These are phyloP conservation scores for Drosophila pseudoobscura DNA, from an alignment of 1,140 invertebrate genomes.

Conservation along the genomic window DNA sequence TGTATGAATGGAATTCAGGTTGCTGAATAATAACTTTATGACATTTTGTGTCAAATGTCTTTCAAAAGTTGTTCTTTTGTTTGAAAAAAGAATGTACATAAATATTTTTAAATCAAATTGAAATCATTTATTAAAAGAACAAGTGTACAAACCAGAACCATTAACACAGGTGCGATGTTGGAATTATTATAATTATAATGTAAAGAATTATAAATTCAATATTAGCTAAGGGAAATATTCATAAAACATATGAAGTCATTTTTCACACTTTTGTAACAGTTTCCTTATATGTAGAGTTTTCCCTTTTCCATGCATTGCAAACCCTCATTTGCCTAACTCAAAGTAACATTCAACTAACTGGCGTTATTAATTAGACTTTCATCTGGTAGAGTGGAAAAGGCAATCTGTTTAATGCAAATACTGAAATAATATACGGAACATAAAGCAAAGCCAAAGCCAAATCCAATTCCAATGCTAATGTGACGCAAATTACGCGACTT, in stretches of 20 bases:
- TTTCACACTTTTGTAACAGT: not conserved
- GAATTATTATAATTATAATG: constrained; percentile 9
- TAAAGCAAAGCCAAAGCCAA: constrained; percentile 36
- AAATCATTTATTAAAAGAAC: not conserved
- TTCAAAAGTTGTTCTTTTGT: too few relatives aligned
- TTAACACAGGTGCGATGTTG: constrained; percentile 11
- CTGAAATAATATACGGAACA: constrained; percentile 25
- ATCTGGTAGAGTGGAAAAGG: constrained; percentile 2
- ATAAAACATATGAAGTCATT: constrained; percentile 13
- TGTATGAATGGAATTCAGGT: too few relatives aligned
- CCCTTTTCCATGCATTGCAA: not conserved
- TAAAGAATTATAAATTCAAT: constrained; percentile 25
- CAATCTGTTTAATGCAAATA: constrained; percentile 61
- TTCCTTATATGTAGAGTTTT: not conserved
- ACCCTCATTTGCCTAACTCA: not conserved
- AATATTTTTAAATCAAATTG: too few relatives aligned
- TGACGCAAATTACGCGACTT: constrained; percentile 40
- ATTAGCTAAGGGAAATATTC: not conserved
- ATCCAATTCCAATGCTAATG: constrained; percentile 46
- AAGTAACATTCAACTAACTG: constrained; percentile 11
- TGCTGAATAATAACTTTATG: too few relatives aligned
- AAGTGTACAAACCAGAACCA: not conserved
- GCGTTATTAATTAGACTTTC: constrained; percentile 14
- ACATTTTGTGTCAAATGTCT: too few relatives aligned
- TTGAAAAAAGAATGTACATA: too few relatives aligned